Evolutionary conservation across 1,140 invertebrate genomes (phyloP).

Genomic region (Aphis gossypii): DNA sequence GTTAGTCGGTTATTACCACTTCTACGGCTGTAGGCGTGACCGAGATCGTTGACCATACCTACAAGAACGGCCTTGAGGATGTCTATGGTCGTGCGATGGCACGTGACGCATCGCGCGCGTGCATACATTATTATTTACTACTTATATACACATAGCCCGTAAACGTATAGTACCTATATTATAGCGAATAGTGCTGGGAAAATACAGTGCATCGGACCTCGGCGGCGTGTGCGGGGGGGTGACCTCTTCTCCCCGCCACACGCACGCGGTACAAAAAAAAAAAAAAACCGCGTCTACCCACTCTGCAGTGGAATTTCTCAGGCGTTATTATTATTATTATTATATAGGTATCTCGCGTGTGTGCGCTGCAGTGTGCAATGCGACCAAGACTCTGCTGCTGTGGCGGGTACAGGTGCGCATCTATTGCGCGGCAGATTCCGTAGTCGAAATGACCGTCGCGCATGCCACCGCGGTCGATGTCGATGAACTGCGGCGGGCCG

Average conservation of each 20-base stretch:
- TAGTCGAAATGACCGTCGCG: neutral
- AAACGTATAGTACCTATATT: too few relatives aligned
- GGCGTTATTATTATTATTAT: too few relatives aligned
- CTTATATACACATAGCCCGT: neutral
- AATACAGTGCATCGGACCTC: neutral
- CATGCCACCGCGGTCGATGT: neutral
- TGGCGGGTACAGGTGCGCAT: neutral
- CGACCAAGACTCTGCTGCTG: neutral
- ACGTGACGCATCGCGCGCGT: neutral
- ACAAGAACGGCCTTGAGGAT: slow-evolving; percentile 50
- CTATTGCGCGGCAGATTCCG: slow-evolving; percentile 9
- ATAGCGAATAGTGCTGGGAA: too few relatives aligned
- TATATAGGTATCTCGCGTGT: too few relatives aligned
- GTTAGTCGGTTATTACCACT: neutral
- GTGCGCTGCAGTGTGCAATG: neutral
- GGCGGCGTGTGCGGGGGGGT: neutral
- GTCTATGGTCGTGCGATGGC: neutral
- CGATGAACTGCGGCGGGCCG: neutral
- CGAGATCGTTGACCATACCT: slow-evolving; percentile 42
- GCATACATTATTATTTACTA: neutral
- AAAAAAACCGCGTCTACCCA: neutral
- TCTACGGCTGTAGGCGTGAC: neutral
- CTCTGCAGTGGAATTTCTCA: neutral
- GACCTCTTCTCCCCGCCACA: neutral
- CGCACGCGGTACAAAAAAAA: neutral